Evolutionary conservation across 2,113 vertebrate species (phyloP).

Genomic region (Argyrosomus japonicus): DNA sequence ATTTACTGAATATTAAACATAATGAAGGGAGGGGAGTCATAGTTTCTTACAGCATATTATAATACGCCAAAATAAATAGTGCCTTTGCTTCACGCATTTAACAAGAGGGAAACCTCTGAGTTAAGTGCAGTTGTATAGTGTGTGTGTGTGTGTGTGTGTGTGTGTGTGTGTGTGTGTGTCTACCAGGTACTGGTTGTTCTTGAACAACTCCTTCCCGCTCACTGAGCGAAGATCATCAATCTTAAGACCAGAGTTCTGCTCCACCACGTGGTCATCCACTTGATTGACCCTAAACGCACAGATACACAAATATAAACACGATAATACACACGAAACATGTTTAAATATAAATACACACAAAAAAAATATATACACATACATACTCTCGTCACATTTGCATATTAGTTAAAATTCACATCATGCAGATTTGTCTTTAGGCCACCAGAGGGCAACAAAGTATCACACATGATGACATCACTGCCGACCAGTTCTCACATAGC

Average conservation of each 20-base stretch:
- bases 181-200: constrained; percentile 77
- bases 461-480: no score
- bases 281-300: constrained; percentile 72
- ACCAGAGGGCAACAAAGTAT: constrained; percentile 9
- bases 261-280: constrained; percentile 66
- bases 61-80: not conserved
- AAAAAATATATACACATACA: not conserved
- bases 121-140: not conserved
- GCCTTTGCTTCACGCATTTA: not conserved
- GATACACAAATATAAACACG: not conserved
- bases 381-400: not conserved
- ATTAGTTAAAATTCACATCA: not conserved
- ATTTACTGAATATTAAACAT: not conserved
- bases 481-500: no score
- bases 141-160: constrained; percentile 3
- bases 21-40: not conserved
- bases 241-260: constrained; percentile 71
- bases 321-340: not conserved
- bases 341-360: not conserved
- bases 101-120: not conserved
- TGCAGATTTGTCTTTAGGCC: not conserved
- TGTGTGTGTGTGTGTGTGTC: not conserved
- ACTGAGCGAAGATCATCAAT: constrained; percentile 56
- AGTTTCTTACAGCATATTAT: not conserved
- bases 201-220: constrained; percentile 79